Conservation (phyloP, 2,797 vertebrate genomes). For the Anomalospiza imberbis region DNA sequence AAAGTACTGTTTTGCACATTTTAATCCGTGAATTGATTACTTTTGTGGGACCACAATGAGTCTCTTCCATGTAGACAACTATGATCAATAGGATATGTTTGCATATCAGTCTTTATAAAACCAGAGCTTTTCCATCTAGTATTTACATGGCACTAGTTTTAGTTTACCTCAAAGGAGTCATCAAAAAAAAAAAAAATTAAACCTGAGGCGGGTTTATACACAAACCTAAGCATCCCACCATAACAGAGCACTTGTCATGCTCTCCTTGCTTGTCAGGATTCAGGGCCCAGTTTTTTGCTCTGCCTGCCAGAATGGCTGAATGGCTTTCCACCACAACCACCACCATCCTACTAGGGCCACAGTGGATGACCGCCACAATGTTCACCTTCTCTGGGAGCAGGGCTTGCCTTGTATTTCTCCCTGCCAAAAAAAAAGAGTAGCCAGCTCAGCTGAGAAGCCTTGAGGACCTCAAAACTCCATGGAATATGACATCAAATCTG, state of each 20-base stretch:
- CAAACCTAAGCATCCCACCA: not conserved
- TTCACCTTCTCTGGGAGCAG: not conserved
- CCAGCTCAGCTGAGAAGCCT: not conserved
- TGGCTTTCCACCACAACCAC: not conserved
- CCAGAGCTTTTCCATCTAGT: not conserved
- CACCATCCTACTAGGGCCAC: too few relatives aligned
- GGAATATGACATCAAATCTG: not conserved
- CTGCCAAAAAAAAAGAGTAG: not conserved
- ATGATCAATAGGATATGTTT: not conserved
- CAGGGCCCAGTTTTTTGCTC: not conserved
- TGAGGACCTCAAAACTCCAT: not conserved
- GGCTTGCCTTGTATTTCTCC: not conserved
- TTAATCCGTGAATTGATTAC: not conserved
- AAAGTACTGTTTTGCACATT: not conserved
- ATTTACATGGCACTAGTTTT: not conserved
- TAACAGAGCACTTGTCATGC: not conserved
- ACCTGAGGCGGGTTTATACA: not conserved
- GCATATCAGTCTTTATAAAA: not conserved
- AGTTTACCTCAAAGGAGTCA: not conserved
- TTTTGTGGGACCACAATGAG: not conserved
- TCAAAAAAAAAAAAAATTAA: not conserved
- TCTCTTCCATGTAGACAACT: not conserved
- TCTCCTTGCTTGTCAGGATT: not conserved
- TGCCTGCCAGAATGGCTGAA: not conserved
- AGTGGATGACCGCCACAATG: rapidly evolving